phyloP scores from a whole-genome alignment of 2,888 invertebrate genomes.

The Tipula helvola region DNA sequence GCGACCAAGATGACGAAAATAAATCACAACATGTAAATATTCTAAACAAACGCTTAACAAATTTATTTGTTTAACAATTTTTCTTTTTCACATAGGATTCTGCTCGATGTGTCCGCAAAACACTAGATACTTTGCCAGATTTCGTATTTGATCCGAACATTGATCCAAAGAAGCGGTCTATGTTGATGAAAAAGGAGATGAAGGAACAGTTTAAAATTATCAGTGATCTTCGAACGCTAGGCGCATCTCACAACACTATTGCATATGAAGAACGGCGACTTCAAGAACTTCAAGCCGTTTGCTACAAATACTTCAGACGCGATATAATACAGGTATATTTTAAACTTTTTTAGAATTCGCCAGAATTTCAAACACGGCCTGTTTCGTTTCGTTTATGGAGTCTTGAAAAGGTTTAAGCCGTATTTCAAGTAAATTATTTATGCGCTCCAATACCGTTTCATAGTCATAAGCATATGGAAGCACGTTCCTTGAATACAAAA shows the following conservation, averaged over 20 bases:
- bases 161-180: slow-evolving; percentile 75
- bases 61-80: slow-evolving; percentile 27
- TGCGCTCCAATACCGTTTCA: not conserved
- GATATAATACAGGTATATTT: slow-evolving; percentile 68
- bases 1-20: slow-evolving; percentile 52
- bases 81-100: slow-evolving; percentile 40
- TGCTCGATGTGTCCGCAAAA: slow-evolving; percentile 47
- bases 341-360: not conserved
- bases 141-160: slow-evolving; percentile 70
- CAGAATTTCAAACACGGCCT: not conserved
- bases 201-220: slow-evolving; percentile 94
- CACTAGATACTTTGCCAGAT: slow-evolving; percentile 64
- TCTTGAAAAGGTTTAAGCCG: not conserved
- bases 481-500: not conserved
- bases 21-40: slow-evolving; percentile 38
- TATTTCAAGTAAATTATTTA: not conserved
- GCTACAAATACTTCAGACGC: slow-evolving; percentile 85
- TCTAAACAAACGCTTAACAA: not conserved
- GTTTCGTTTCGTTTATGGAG: not conserved
- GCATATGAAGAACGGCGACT: slow-evolving; percentile 85
- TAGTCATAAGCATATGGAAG: not conserved
- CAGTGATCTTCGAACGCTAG: slow-evolving; percentile 76
- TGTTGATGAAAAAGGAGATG: slow-evolving; percentile 92
- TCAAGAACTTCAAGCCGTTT: slow-evolving; percentile 84
- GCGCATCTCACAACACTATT: slow-evolving; percentile 80